These are phyloP conservation scores for Pangasius mekongensis DNA, from an alignment of 2,797 vertebrate species.

Conservation along the genomic window DNA sequence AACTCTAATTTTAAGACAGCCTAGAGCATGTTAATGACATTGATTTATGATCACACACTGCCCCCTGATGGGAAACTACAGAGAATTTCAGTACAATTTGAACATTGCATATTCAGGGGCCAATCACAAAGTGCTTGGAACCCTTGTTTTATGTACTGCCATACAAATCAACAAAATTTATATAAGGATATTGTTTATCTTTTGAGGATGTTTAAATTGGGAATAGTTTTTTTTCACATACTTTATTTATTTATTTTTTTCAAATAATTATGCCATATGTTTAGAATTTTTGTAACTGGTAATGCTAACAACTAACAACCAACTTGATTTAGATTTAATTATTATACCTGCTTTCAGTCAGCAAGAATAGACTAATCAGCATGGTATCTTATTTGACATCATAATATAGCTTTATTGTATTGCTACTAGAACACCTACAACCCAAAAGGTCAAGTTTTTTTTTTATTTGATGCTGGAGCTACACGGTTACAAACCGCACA, in stretches of 20 bases:
- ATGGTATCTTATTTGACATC: not conserved
- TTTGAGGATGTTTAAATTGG: not conserved
- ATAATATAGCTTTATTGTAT: not conserved
- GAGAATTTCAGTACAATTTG: not conserved
- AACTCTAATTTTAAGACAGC: not conserved
- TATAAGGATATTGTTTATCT: not conserved
- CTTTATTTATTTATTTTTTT: not conserved
- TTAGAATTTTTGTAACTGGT: not conserved
- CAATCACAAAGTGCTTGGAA: not conserved
- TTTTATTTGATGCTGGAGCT: not conserved
- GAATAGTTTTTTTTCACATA: not conserved
- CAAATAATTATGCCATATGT: not conserved
- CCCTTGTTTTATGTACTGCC: not conserved
- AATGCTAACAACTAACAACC: not conserved
- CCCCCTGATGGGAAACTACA: constrained; percentile 5
- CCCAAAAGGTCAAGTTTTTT: not conserved
- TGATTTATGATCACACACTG: not conserved
- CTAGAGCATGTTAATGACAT: not conserved
- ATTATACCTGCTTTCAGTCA: not conserved
- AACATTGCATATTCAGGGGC: not conserved
- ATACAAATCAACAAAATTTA: not conserved
- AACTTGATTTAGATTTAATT: not conserved
- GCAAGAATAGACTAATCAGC: not conserved
- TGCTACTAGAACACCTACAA: no score
- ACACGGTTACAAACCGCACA: not conserved